phyloP scores from a whole-genome alignment of 1,140 invertebrate species.

The Drosophila funebris region DNA sequence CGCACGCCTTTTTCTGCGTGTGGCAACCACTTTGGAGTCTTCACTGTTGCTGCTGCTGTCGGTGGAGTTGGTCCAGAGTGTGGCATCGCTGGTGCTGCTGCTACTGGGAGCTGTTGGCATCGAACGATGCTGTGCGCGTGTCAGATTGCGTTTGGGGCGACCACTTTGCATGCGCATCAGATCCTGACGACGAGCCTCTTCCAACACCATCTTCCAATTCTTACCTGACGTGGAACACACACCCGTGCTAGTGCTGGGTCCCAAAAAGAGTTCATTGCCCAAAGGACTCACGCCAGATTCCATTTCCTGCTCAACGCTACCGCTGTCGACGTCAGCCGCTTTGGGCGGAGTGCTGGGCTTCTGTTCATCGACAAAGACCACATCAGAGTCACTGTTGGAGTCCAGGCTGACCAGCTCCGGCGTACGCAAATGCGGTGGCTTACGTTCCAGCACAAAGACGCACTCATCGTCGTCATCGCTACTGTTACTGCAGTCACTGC shows the following conservation, averaged over 20 bases:
- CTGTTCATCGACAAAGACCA: slow-evolving; percentile 84
- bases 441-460: slow-evolving; percentile 83
- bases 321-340: not conserved
- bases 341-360: slow-evolving; percentile 5
- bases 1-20: slow-evolving; percentile 28
- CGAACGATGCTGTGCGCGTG: slow-evolving; percentile 20
- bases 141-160: slow-evolving; percentile 12
- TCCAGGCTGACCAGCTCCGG: slow-evolving; percentile 86
- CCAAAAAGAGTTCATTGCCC: slow-evolving; percentile 51
- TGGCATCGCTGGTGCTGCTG: slow-evolving; percentile 17
- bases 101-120: not conserved
- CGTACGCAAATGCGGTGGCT: slow-evolving; percentile 86
- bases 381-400: slow-evolving; percentile 85
- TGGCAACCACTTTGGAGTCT: not conserved
- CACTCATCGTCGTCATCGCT: slow-evolving; percentile 73
- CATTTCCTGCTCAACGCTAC: not conserved
- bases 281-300: not conserved
- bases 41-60: slow-evolving; percentile 32
- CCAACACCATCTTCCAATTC: slow-evolving; percentile 59
- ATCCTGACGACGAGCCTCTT: slow-evolving; percentile 49
- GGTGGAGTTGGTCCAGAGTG: slow-evolving; percentile 21
- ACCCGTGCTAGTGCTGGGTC: slow-evolving; percentile 74
- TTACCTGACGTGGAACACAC: slow-evolving; percentile 58
- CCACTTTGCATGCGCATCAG: slow-evolving; percentile 10
- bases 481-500: slow-evolving; percentile 55